These are phyloP conservation scores for Caenorhabditis virilis DNA, from an alignment of 2,888 invertebrate species.

Conservation along the genomic window DNA sequence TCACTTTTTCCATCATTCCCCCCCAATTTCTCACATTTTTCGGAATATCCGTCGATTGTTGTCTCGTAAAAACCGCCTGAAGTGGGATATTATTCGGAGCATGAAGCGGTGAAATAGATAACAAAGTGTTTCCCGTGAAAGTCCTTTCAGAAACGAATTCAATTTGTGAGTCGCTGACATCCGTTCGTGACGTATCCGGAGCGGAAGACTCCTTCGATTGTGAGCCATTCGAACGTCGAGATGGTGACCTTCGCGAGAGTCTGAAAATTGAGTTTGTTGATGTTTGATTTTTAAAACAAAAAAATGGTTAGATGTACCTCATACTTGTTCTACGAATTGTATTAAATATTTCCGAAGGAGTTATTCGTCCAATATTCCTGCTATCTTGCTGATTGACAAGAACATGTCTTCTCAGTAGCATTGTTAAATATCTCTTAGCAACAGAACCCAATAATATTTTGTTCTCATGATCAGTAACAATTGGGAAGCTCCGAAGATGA, in stretches of 20 bases:
- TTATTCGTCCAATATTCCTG: conserved; percentile 39
- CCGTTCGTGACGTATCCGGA: conserved; percentile 33
- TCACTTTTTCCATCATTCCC: too few relatives aligned
- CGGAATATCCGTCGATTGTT: conserved; percentile 33
- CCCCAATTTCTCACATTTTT: conserved; percentile 20
- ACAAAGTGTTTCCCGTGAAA: conserved; percentile 46
- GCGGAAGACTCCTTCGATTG: conserved; percentile 25
- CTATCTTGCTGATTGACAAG: conserved; percentile 50
- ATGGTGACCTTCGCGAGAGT: conserved; percentile 35
- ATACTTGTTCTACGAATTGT: conserved; percentile 50
- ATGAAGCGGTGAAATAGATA: conserved; percentile 54
- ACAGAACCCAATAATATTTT: conserved; percentile 53
- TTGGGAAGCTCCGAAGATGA: conserved; percentile 49
- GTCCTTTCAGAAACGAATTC: conserved; percentile 48
- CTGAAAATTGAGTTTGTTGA: conserved; percentile 7
- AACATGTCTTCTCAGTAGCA: conserved; percentile 48
- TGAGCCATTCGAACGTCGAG: conserved; percentile 33
- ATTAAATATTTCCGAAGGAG: conserved; percentile 53
- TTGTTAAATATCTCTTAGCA: conserved; percentile 46
- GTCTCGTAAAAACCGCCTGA: conserved; percentile 50
- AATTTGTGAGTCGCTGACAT: conserved; percentile 21
- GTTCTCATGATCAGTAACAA: conserved; percentile 54
- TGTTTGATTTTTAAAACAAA: not conserved
- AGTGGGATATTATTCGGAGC: conserved; percentile 50
- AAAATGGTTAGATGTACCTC: too few relatives aligned